Evolutionary conservation across 2,888 invertebrate genomes (phyloP).

Genomic region (Cecidostiba fungosa): DNA sequence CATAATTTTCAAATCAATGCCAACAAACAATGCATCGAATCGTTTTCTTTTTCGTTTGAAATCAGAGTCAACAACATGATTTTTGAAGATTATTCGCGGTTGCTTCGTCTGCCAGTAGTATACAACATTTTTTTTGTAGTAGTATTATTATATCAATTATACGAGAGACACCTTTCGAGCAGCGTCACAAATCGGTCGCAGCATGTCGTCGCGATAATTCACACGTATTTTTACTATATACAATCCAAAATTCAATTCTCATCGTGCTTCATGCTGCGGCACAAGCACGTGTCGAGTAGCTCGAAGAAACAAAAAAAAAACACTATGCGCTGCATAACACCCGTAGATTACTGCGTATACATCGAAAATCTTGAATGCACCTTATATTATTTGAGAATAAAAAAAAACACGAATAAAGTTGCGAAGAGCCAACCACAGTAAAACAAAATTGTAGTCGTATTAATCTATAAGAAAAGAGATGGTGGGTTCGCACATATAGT

Average conservation of each 20-base stretch:
- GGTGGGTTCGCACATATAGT: slow-evolving; percentile 45
- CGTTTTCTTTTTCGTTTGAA: neutral
- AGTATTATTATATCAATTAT: slow-evolving; percentile 42
- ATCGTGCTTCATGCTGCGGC: slow-evolving; percentile 49
- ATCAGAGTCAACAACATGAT: neutral
- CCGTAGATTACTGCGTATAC: slow-evolving; percentile 48
- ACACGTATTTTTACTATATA: neutral
- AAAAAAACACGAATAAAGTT: neutral
- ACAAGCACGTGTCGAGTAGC: slow-evolving; percentile 33
- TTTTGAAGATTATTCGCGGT: slow-evolving; percentile 40
- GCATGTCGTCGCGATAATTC: slow-evolving; percentile 39
- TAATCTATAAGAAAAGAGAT: slow-evolving; percentile 31
- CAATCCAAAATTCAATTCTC: slow-evolving; percentile 14
- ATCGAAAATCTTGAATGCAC: slow-evolving; percentile 49
- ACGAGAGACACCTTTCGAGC: slow-evolving; percentile 48
- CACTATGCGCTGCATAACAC: slow-evolving; percentile 53
- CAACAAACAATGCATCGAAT: too few relatives aligned
- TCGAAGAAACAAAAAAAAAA: too few relatives aligned
- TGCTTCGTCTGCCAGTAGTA: slow-evolving; percentile 62
- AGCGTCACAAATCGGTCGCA: slow-evolving; percentile 42
- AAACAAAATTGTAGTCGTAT: slow-evolving; percentile 51
- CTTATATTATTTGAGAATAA: slow-evolving; percentile 16
- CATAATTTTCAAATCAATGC: neutral
- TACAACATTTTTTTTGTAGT: slow-evolving; percentile 17
- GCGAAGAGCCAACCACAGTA: neutral